These are phyloP conservation scores for Philereme transversata DNA, from an alignment of 2,888 invertebrate species.

Conservation along the genomic window DNA sequence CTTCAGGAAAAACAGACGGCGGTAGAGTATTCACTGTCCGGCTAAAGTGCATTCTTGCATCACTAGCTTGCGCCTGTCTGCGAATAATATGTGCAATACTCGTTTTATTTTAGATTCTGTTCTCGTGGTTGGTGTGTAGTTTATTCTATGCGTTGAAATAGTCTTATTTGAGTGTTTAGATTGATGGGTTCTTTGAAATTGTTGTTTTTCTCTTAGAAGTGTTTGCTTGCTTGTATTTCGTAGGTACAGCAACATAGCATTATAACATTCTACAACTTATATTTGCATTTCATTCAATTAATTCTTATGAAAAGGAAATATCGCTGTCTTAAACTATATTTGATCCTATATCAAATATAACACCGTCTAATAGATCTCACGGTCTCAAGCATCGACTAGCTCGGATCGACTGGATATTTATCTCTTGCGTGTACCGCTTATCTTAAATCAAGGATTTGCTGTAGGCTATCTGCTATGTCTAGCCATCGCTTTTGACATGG, in stretches of 20 bases:
- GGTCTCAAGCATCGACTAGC: slow-evolving; percentile 38
- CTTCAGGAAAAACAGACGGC: too few species aligned
- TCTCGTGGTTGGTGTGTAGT: slow-evolving; percentile 15
- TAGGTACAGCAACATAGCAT: background rate
- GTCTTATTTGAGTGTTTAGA: slow-evolving; percentile 28
- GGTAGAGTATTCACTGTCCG: background rate
- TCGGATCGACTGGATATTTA: slow-evolving; percentile 44
- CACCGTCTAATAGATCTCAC: slow-evolving; percentile 41
- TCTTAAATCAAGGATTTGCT: slow-evolving; percentile 37
- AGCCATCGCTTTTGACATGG: slow-evolving; percentile 47
- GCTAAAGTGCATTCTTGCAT: slow-evolving; percentile 1
- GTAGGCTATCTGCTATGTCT: slow-evolving; percentile 18
- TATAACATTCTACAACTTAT: background rate
- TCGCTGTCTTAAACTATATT: background rate
- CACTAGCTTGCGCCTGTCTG: slow-evolving; percentile 39
- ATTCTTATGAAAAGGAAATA: background rate
- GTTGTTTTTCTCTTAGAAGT: slow-evolving; percentile 1
- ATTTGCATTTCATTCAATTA: background rate
- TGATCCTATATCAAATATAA: slow-evolving; percentile 4
- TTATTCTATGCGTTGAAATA: slow-evolving; percentile 17
- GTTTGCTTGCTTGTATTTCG: background rate
- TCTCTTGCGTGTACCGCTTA: slow-evolving; percentile 36
- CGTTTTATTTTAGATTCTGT: slow-evolving; percentile 26
- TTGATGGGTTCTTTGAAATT: slow-evolving; percentile 28
- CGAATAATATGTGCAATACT: slow-evolving; percentile 17